Base-by-base conservation (phyloP, 2,113 vertebrate genomes). In the Vicugna pacos region DNA sequence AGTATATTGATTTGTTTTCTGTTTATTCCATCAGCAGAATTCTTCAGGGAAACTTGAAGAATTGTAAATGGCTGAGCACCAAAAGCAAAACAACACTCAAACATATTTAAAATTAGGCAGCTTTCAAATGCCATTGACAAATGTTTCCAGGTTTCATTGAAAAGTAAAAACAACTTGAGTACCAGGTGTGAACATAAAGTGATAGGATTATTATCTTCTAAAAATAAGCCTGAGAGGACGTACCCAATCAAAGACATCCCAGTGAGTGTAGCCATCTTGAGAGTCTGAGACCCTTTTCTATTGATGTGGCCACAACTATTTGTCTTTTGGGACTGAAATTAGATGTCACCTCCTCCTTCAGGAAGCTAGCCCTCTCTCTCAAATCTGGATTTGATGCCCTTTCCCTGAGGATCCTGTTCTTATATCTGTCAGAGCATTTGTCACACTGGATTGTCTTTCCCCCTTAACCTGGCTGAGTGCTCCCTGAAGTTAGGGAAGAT, bases 71-170 rank as follows among this genome's bases (percentile, higher is more conserved):
- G 58, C 89, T 94, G 56, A 69, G n/a, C 60, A 75, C 70, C 70
- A 60, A 73, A 94, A 89, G 38, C 56, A 89, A 92, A 89, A 89
- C 50, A 75, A 38, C 30, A 56, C 13, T 70, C 58, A 85, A 67
- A 76, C 11, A 85, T 92, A 70, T 46, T 80, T 89, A 81, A 89
- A 80, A 75, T 83, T 28, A 81, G 48, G 24, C 70, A 92, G 24
- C 65, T 92, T 92, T 86, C 75, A 69, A 84, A 80, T 54, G 54
- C 26, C 30, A 38, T 85, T n/a, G 50, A 32, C 60, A 77, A 30
- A n/a, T 56, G 6, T 93, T 95, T 72, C 54, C 87, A 91, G 69
- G 54, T 73, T 89, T 87, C 67, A 28, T 77, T 91, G 77, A 91
- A 96, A 81, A 46, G 19, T n/a, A 89, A 85, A 91, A 92, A 52